These are phyloP conservation scores for Mythimna vitellina DNA, from an alignment of 2,888 invertebrate species.

Conservation along the genomic window DNA sequence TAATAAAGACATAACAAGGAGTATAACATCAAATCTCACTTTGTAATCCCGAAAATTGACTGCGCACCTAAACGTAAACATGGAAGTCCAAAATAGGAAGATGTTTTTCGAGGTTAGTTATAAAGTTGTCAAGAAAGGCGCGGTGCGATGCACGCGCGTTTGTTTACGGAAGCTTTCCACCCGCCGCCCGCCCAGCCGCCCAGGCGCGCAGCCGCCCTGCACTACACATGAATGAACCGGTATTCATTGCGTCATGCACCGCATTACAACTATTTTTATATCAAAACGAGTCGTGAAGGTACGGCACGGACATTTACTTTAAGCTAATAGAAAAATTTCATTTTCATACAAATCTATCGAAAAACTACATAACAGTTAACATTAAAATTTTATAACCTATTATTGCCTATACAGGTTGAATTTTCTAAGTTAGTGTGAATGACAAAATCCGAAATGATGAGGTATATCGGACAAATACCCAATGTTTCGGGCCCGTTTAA, in stretches of 20 bases:
- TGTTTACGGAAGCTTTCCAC: slow-evolving; percentile 63
- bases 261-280: slow-evolving; percentile 47
- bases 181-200: slow-evolving; percentile 62
- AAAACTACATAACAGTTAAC: no score
- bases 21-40: background rate
- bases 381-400: no score
- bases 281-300: slow-evolving; percentile 18
- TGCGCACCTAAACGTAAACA: background rate
- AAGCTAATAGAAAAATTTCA: background rate
- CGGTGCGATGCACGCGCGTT: slow-evolving; percentile 59
- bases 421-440: no score
- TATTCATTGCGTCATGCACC: slow-evolving; percentile 63
- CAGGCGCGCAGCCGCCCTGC: slow-evolving; percentile 47
- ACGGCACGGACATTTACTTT: background rate
- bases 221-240: slow-evolving; percentile 72
- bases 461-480: no score
- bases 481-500: no score
- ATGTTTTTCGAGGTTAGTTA: slow-evolving; percentile 42
- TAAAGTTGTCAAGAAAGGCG: slow-evolving; percentile 27
- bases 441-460: no score
- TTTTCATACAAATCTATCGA: background rate
- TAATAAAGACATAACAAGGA: background rate
- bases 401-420: no score
- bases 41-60: background rate
- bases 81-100: slow-evolving; percentile 12